Percentiles rank a stretch among this genome's conserved stretches.
phyloP scores from a whole-genome alignment of 2,113 vertebrate genomes.

The Clarias magur region DNA sequence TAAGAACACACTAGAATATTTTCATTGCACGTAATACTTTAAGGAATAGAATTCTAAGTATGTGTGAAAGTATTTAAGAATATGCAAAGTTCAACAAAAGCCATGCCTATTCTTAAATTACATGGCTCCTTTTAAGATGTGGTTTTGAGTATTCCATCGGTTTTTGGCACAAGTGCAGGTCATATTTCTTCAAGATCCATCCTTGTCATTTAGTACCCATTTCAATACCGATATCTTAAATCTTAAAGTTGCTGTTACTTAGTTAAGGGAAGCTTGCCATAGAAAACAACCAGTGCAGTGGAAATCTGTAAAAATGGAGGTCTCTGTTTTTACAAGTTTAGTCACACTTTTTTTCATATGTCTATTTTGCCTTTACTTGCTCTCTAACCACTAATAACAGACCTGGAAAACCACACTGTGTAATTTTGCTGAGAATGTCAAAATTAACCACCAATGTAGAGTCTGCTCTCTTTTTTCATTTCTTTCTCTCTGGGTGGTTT shows the following conservation, averaged over 20 bases:
- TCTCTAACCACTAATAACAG: conserved; percentile 59
- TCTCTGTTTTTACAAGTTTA: conserved; percentile 47
- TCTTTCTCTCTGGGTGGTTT: conserved; percentile 22
- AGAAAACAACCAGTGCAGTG: conserved; percentile 28
- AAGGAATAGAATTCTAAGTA: not conserved
- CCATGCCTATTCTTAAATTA: not conserved
- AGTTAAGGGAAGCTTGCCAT: conserved; percentile 51
- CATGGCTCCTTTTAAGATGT: conserved; percentile 11
- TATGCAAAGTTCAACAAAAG: not conserved
- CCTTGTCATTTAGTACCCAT: conserved; percentile 37
- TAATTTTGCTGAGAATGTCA: conserved; percentile 58
- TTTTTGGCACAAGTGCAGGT: conserved; percentile 33
- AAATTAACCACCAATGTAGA: conserved; percentile 53
- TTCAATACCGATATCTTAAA: conserved; percentile 42
- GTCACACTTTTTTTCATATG: conserved; percentile 43
- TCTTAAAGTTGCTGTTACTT: conserved; percentile 34
- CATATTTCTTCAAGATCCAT: conserved; percentile 27
- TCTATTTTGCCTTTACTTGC: conserved; percentile 61
- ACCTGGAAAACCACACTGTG: conserved; percentile 52
- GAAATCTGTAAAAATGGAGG: conserved; percentile 41
- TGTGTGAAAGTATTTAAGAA: not conserved
- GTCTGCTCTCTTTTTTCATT: conserved; percentile 8
- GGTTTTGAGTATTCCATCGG: conserved; percentile 42
- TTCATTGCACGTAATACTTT: not conserved
- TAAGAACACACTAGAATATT: not conserved